Base-by-base conservation (phyloP, 2,797 vertebrate species). In the Gambusia yucatana region DNA sequence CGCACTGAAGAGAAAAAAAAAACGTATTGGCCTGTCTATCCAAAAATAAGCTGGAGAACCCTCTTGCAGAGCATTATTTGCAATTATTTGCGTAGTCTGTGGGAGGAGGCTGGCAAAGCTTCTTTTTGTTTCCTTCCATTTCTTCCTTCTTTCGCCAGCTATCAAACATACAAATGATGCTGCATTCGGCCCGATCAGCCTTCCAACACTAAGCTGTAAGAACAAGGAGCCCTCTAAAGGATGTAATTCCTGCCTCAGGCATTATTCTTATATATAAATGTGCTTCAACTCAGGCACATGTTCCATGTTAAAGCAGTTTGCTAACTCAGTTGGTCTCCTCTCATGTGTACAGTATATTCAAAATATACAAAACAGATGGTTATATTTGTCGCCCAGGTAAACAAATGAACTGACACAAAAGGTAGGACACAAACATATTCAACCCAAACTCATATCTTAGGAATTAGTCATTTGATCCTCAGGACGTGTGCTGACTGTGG, bases 311-410 rank as follows among this genome's bases (percentile, higher is more conserved):
- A 77, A 77, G 63, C 77, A 74, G 61, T 84, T 84, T 84, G 81
- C 65, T 82, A 90, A 89, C 81, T 79, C 72, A 63, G 46, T 83
- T 88, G 79, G 72, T 74, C 77, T 85, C 71, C 33, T 70, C n/a
- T 79, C 20, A 33, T 75, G 50, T 78, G 50, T 17, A 33, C 9
- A 61, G 22, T 79, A 30, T 30, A 52, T 80, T 67, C 16, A 77
- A 79, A 33, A 33, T 33, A 33, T 33, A 33, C 33, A 33, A 47
- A 72, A 28, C 82, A 77, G 81, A 73, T 72, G 71, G 57, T 43
- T 65, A 14, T 39, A 4, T 72, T 39, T 73, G 13, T 22, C 30
- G 2, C n/a, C n/a, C 36, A n/a, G 13, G 11, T 39, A 70, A 36
- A 52, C 22, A 3, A 20, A 65, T 47, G 61, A 81, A 67, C 0